Conservation (phyloP, 2,113 vertebrate species). For the Chloebia gouldiae region DNA sequence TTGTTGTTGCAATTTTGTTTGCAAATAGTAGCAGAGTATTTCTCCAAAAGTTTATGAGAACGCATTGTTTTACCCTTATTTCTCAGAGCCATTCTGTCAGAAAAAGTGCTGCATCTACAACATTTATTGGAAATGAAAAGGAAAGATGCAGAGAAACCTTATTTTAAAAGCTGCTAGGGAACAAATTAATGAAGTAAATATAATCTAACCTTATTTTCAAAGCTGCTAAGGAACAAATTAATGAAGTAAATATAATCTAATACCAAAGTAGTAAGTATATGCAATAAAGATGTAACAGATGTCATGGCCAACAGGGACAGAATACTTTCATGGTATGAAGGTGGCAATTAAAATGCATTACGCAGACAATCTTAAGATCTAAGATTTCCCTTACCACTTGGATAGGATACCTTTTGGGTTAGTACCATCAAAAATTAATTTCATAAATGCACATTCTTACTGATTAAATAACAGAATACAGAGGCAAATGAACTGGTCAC, state of each 20-base stretch:
- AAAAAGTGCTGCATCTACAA: neutral
- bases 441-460: neutral
- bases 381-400: neutral
- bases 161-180: neutral
- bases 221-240: constrained; percentile 30
- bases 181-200: constrained; percentile 40
- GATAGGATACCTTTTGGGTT: neutral
- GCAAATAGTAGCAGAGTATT: neutral
- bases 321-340: constrained; percentile 10
- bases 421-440: neutral
- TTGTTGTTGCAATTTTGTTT: neutral
- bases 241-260: constrained; percentile 45
- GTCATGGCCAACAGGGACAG: neutral
- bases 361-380: neutral
- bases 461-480: neutral
- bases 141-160: neutral
- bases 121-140: neutral
- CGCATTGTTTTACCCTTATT: neutral
- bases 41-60: neutral
- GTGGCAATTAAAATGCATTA: constrained; percentile 51
- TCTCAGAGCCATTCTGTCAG: neutral
- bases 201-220: constrained; percentile 10
- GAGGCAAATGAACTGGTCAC: neutral
- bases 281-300: constrained; percentile 7
- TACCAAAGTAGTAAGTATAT: constrained; percentile 24